Conservation (phyloP, 2,113 vertebrate genomes). For the Leptobrachium leishanense region DNA sequence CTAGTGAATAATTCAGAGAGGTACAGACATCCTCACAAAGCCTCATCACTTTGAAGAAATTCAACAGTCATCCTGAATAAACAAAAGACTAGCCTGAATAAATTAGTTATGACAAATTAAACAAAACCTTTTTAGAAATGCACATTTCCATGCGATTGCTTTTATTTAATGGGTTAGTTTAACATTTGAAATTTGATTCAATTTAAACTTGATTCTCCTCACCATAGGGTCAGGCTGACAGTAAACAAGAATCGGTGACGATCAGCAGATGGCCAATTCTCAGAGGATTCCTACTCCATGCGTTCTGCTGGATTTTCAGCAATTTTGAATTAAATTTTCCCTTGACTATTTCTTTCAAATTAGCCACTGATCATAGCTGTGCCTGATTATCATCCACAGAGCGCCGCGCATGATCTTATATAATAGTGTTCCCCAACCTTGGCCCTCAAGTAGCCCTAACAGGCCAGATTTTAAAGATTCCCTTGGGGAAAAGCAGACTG, state of each 20-base stretch:
- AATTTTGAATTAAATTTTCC: neutral
- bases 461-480: too few species aligned
- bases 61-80: conserved; percentile 59
- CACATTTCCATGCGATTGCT: conserved; percentile 58
- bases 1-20: conserved; percentile 8
- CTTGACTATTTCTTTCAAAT: neutral
- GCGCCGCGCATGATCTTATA: too few species aligned
- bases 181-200: conserved; percentile 69
- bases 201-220: conserved; percentile 65
- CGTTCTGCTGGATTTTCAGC: neutral
- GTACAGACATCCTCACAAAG: neutral
- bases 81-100: conserved; percentile 55
- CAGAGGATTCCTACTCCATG: neutral
- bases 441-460: too few species aligned
- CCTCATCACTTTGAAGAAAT: conserved; percentile 47
- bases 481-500: too few species aligned
- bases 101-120: conserved; percentile 61
- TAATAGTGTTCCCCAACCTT: too few species aligned
- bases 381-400: neutral
- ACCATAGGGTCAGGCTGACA: conserved; percentile 53
- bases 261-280: conserved; percentile 1
- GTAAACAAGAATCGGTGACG: conserved; percentile 38
- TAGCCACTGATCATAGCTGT: neutral
- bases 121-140: conserved; percentile 64
- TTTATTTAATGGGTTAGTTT: conserved; percentile 66